Conservation (phyloP, 2,797 vertebrate species). For the Acanthurus lineatus region DNA sequence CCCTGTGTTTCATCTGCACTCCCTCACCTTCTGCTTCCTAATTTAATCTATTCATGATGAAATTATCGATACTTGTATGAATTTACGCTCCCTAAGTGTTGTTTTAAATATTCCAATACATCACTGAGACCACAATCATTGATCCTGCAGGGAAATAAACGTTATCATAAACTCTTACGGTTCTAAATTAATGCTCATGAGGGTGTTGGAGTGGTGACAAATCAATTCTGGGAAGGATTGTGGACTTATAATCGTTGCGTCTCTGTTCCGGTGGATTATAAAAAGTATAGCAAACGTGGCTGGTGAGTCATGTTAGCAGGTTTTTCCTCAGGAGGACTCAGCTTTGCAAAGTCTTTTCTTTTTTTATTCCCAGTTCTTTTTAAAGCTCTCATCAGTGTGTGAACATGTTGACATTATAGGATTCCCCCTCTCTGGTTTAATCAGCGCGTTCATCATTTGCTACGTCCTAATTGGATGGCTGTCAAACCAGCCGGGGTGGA, state of each 20-base stretch:
- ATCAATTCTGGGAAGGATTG: conserved; percentile 35
- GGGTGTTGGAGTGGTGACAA: conserved; percentile 24
- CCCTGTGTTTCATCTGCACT: conserved; percentile 18
- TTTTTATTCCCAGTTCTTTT: conserved; percentile 20
- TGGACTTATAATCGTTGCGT: conserved; percentile 38
- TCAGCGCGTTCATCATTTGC: conserved; percentile 52
- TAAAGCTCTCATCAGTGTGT: conserved; percentile 47
- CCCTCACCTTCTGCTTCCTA: conserved; percentile 12
- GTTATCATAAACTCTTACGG: not conserved
- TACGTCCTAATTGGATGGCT: conserved; percentile 68
- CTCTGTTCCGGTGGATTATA: conserved; percentile 35
- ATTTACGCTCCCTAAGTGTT: not conserved
- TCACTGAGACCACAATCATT: not conserved
- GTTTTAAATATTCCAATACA: conserved; percentile 6
- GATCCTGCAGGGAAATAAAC: conserved; percentile 1
- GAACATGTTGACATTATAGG: conserved; percentile 53
- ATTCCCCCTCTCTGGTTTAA: conserved; percentile 53
- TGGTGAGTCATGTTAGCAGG: conserved; percentile 72
- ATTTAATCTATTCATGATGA: not conserved
- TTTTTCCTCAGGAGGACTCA: conserved; percentile 53
- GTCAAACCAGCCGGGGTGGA: conserved; percentile 49
- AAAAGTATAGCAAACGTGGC: conserved; percentile 30
- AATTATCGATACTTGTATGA: not conserved
- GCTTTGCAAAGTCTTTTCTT: conserved; percentile 41
- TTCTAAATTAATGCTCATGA: conserved; percentile 11